phyloP scores from a whole-genome alignment of 2,113 vertebrate genomes.

The Petromus typicus region DNA sequence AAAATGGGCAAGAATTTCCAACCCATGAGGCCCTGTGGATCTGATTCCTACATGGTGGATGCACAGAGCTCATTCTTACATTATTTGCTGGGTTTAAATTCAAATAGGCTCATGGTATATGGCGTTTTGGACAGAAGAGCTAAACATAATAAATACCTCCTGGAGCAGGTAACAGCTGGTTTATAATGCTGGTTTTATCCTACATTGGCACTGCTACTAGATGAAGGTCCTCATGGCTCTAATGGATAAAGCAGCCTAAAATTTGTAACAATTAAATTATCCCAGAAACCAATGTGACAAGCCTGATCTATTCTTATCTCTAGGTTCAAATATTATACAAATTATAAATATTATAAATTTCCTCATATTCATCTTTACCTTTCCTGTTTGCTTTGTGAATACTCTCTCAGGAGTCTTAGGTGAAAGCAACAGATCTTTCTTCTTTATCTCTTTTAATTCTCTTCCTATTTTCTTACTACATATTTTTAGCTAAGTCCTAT shows the following conservation, averaged over 20 bases:
- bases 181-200: not conserved
- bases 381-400: not conserved
- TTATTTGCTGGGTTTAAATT: not conserved
- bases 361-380: not conserved
- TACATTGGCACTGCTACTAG: not conserved
- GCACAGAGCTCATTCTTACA: not conserved
- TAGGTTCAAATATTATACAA: constrained; percentile 3
- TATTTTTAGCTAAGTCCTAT: not conserved
- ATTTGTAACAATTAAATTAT: not conserved
- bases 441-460: not conserved
- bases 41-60: not conserved
- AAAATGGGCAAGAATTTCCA: not conserved
- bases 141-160: not conserved
- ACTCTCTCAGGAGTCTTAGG: not conserved
- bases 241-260: constrained; percentile 5
- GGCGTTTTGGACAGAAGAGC: not conserved
- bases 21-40: not conserved
- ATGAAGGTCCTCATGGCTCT: not conserved
- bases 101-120: not conserved
- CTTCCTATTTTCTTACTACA: not conserved
- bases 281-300: not conserved
- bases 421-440: not conserved
- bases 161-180: not conserved
- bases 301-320: not conserved
- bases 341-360: not conserved